Evolutionary conservation across 2,888 invertebrate genomes (phyloP), one percentile per base, ranked within the genome.

Genomic region (Ectobius pallidus): DNA sequence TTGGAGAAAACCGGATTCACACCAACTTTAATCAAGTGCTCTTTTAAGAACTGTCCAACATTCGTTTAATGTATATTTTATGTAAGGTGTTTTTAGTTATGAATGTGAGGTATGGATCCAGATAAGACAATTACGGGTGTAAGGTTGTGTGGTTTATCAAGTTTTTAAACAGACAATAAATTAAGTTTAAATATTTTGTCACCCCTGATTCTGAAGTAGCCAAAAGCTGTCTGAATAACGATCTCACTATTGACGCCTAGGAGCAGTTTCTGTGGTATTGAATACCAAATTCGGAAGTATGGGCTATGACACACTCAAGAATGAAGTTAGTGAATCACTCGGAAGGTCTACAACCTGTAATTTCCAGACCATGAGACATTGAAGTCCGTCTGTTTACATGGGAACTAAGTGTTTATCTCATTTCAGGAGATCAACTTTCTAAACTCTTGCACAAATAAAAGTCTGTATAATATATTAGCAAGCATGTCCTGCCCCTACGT

Each of bases 241-340:
- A n/a, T n/a, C n/a, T n/a, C n/a, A n/a, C n/a, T n/a, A 30, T 1
- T 9, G 7, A 30, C 6, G 14, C 58, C 30, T 58, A 6, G 14
- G n/a, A 16, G 58, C 16, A 25, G n/a, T 30, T 32, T 58, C n/a
- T 25, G 30, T 30, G 16, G 18, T 25, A 7, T 16, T 16, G 30
- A 58, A 4, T 16, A 30, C 58, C n/a, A 30, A 58, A 58, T 30
- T 11, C 2, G 32, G 58, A 1, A 25, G 6, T 3, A 11, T 3
- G 30, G 2, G 55, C 11, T 30, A 58, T 58, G 58, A 58, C 58
- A 58, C 58, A 58, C 30, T 14, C 30, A 30, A 32, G 58, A 58
- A 58, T 30, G 58, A 58, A 18, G 58, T 58, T 30, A 14, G 58
- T 58, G 32, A 58, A 30, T 58, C 58, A 58, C n/a, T 2, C n/a